phyloP scores from a whole-genome alignment of 2,888 invertebrate species.

The Xanthorhoe spadicearia region DNA sequence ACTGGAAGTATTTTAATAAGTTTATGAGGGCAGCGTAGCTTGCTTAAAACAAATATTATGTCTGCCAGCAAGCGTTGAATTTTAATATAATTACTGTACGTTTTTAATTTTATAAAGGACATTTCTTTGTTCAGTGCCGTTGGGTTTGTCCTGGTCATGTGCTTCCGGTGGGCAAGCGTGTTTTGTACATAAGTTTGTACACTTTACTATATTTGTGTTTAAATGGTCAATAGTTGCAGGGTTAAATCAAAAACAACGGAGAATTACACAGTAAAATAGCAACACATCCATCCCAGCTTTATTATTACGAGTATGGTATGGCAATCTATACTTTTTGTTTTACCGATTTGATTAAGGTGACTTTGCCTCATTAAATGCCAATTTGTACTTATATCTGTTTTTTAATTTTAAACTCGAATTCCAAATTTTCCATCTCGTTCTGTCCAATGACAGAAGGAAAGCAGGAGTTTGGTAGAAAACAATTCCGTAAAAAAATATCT shows the following conservation, averaged over 20 bases:
- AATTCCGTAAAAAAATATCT: too few species aligned
- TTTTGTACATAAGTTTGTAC: conserved; percentile 18
- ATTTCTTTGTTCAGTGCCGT: conserved; percentile 60
- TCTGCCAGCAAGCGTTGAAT: conserved; percentile 76
- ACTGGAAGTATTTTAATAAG: conserved; percentile 83
- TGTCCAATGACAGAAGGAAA: too few species aligned
- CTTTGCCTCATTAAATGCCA: too few species aligned
- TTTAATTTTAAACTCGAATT: too few species aligned
- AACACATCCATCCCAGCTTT: too few species aligned
- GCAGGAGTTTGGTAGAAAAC: too few species aligned
- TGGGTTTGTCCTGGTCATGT: conserved; percentile 25
- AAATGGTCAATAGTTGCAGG: neutral
- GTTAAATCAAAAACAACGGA: too few species aligned
- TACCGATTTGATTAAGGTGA: too few species aligned
- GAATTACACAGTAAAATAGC: neutral
- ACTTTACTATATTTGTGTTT: conserved; percentile 27
- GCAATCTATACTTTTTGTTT: too few species aligned
- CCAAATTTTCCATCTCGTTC: too few species aligned
- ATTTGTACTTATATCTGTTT: too few species aligned
- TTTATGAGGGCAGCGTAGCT: conserved; percentile 72
- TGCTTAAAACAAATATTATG: conserved; percentile 81
- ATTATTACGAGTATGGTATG: too few species aligned
- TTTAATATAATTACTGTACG: conserved; percentile 82
- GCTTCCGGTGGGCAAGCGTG: conserved; percentile 23
- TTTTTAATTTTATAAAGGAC: conserved; percentile 82